Conservation (phyloP, 2,797 vertebrate genomes). For the Botia kubotai region DNA sequence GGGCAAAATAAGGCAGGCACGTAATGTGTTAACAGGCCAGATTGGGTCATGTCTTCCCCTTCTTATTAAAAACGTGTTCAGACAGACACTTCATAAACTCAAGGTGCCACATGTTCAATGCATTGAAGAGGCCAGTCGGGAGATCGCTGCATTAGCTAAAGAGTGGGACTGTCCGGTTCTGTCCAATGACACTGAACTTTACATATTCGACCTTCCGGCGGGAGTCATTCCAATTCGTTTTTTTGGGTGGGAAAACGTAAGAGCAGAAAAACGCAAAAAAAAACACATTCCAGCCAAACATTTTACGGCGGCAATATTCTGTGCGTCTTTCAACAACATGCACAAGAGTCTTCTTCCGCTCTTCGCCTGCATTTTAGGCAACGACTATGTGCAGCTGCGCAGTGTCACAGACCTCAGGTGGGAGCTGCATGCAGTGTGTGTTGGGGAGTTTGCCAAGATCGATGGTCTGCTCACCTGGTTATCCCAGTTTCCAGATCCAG, state of each 20-base stretch:
- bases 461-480: constrained; percentile 83
- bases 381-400: constrained; percentile 76
- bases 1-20: constrained; percentile 66
- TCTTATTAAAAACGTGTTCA: constrained; percentile 76
- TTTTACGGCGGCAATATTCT: constrained; percentile 75
- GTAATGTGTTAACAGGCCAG: constrained; percentile 60
- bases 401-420: constrained; percentile 62
- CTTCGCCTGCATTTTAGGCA: constrained; percentile 81
- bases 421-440: constrained; percentile 46
- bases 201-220: constrained; percentile 78
- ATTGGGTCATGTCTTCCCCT: constrained; percentile 70
- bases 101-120: constrained; percentile 80
- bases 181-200: constrained; percentile 87
- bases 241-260: constrained; percentile 79
- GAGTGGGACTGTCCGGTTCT: constrained; percentile 86
- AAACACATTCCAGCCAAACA: constrained; percentile 75
- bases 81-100: constrained; percentile 78
- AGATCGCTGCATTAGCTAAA: constrained; percentile 82
- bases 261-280: constrained; percentile 4
- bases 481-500: constrained; percentile 64
- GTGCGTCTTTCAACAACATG: constrained; percentile 70
- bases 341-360: constrained; percentile 75
- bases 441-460: constrained; percentile 57
- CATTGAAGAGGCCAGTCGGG: constrained; percentile 83
- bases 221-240: constrained; percentile 79